Evolutionary conservation across 2,113 vertebrate species (phyloP).

Genomic region (Burhinus bistriatus): DNA sequence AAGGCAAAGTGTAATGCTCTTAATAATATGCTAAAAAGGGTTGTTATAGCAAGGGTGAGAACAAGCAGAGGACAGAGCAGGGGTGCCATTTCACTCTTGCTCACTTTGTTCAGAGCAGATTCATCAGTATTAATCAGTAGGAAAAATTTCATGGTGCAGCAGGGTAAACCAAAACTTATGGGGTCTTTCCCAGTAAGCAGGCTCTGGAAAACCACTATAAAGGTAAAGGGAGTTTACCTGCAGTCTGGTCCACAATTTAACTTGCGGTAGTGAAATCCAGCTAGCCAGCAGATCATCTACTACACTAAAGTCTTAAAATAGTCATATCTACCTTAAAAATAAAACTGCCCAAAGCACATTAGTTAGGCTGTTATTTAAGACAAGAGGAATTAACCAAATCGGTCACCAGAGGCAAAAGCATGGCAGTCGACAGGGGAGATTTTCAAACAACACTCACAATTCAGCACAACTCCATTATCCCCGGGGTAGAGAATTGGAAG

Average conservation of each 20-base stretch:
- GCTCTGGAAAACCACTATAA: background rate
- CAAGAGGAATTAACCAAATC: background rate
- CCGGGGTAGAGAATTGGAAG: background rate
- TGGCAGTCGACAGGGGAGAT: background rate
- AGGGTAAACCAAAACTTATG: background rate
- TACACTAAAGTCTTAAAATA: fast-evolving
- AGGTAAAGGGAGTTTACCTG: background rate
- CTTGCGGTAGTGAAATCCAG: background rate
- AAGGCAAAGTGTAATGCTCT: background rate
- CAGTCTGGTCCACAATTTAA: background rate
- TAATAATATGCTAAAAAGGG: background rate
- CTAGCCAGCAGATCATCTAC: background rate
- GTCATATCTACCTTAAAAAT: background rate
- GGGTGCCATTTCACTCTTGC: background rate
- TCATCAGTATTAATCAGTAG: background rate
- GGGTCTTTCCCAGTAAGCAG: background rate
- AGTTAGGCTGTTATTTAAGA: background rate
- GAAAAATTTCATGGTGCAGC: background rate
- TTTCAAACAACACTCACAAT: background rate
- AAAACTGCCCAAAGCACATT: background rate
- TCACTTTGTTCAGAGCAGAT: background rate
- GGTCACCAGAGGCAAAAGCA: background rate
- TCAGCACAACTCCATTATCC: background rate
- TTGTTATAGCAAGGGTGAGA: background rate
- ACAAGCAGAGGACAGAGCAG: background rate